Evolutionary conservation across 2,797 vertebrate species (phyloP).

Genomic region (Poeciliopsis gracilis): DNA sequence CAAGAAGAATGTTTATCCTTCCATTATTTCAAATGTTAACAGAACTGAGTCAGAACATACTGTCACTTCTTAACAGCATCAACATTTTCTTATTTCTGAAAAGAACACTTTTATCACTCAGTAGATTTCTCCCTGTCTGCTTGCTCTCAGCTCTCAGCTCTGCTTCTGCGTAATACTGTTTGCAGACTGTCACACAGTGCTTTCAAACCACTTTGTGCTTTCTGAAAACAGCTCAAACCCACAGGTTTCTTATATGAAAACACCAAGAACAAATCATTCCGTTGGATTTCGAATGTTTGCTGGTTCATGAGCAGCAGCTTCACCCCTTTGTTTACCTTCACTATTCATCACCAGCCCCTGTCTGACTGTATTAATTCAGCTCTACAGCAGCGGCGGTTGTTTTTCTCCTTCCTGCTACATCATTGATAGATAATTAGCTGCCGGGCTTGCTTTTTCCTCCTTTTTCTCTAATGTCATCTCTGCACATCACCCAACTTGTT

Average conservation of each 20-base stretch:
- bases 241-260: constrained; percentile 16
- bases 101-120: constrained; percentile 25
- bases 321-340: constrained; percentile 8
- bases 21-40: constrained; percentile 24
- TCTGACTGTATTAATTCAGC: constrained; percentile 22
- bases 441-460: constrained; percentile 45
- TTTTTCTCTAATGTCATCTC: constrained; percentile 51
- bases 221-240: constrained; percentile 26
- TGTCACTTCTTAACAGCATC: constrained; percentile 25
- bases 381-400: constrained; percentile 9
- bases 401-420: constrained; percentile 50
- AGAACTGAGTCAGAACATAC: constrained; percentile 26
- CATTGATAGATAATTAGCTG: constrained; percentile 64
- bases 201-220: constrained; percentile 21
- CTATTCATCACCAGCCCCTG: constrained; percentile 13
- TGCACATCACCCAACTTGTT: constrained; percentile 26
- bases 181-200: constrained; percentile 13
- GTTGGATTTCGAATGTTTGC: constrained; percentile 13
- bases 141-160: constrained; percentile 16
- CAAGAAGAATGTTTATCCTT: constrained; percentile 8
- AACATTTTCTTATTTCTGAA: constrained; percentile 26
- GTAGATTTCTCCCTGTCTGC: constrained; percentile 15
- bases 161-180: constrained; percentile 10
- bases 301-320: constrained; percentile 19
- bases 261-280: constrained; percentile 24